Percentiles rank a stretch among this genome's conserved stretches.
Evolutionary conservation across 1,140 invertebrate species (phyloP).

Genomic region (Pectinophora gossypiella): DNA sequence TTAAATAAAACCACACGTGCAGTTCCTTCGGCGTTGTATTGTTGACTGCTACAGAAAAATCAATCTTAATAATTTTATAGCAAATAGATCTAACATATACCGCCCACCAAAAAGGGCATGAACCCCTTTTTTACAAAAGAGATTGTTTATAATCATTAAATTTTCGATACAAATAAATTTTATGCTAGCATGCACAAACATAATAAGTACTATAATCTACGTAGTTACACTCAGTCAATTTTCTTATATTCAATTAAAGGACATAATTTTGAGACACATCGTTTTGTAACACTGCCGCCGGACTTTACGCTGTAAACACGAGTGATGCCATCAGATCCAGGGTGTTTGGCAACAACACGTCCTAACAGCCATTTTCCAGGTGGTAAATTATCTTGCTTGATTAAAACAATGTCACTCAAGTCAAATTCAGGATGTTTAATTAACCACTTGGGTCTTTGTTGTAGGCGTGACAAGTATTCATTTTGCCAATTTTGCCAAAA

Average conservation of each 20-base stretch:
- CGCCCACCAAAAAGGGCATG: too few species aligned
- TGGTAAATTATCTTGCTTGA: conserved; percentile 36
- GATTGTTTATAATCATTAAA: too few species aligned
- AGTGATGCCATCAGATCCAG: conserved; percentile 37
- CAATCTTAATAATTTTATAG: too few species aligned
- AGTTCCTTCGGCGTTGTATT: too few species aligned
- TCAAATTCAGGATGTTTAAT: background rate
- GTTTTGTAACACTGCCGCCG: conserved; percentile 10
- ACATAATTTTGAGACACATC: conserved; percentile 21
- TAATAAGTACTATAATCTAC: too few species aligned
- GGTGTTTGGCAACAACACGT: conserved; percentile 30
- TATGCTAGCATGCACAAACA: too few species aligned
- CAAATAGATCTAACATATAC: too few species aligned
- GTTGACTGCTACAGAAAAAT: too few species aligned
- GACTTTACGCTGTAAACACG: conserved; percentile 39
- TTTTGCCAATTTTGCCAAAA: conserved; percentile 14
- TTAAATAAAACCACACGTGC: too few species aligned
- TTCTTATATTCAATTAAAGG: conserved; percentile 7
- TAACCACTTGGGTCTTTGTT: conserved; percentile 12
- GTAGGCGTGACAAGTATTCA: conserved; percentile 14
- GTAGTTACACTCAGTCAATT: too few species aligned
- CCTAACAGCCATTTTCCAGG: conserved; percentile 41
- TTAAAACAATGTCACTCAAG: conserved; percentile 24
- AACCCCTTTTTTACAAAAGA: too few species aligned
- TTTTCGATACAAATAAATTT: too few species aligned